phyloP scores from a whole-genome alignment of 2,797 vertebrate species.

The Phataginus tricuspis region DNA sequence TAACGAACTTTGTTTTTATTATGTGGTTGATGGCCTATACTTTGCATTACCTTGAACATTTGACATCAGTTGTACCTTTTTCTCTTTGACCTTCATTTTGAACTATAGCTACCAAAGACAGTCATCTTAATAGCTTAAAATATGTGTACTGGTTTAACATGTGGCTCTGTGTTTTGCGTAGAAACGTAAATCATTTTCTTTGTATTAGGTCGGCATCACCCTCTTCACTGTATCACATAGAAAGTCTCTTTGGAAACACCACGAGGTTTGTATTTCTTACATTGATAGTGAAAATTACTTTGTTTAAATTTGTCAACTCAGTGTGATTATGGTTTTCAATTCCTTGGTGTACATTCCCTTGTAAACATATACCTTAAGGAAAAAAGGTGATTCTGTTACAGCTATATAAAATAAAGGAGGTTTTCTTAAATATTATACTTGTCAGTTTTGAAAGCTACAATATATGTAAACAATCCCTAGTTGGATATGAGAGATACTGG shows the following conservation, averaged over 20 bases:
- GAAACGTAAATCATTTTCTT: conserved; percentile 40
- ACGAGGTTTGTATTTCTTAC: conserved; percentile 89
- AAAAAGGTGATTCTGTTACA: conserved; percentile 28
- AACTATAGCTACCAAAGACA: background rate
- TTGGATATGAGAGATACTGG: background rate
- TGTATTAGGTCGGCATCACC: conserved; percentile 94
- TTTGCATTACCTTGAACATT: background rate
- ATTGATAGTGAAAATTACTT: conserved; percentile 21
- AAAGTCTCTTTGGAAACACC: conserved; percentile 99
- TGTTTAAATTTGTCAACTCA: conserved; percentile 22
- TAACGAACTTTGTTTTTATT: background rate
- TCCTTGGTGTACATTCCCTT: background rate
- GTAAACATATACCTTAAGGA: background rate
- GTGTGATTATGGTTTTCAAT: conserved; percentile 29
- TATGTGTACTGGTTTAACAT: background rate
- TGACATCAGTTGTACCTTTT: background rate
- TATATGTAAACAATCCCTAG: background rate
- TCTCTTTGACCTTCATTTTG: conserved; percentile 9
- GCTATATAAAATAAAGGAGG: background rate
- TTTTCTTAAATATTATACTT: conserved; percentile 41
- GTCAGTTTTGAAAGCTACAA: conserved; percentile 10
- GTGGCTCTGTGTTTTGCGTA: background rate
- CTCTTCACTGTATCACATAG: conserved; percentile 98
- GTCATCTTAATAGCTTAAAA: background rate
- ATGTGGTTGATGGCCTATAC: background rate